These are phyloP conservation scores for Gorsachius goisagi DNA, from an alignment of 2,113 vertebrate species.

Conservation along the genomic window DNA sequence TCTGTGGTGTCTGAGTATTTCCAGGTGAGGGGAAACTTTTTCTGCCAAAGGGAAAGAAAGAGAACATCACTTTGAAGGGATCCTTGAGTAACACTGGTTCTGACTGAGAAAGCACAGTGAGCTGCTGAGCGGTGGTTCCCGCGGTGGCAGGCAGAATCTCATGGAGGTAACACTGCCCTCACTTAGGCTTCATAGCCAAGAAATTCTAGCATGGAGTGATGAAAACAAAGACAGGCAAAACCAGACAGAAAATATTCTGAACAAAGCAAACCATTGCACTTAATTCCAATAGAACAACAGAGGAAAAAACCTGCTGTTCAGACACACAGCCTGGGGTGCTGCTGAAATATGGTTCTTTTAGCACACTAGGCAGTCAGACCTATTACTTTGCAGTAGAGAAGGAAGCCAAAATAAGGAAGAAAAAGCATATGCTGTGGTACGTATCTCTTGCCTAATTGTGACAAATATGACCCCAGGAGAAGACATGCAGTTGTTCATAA, in stretches of 20 bases:
- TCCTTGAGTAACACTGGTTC: neutral
- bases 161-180: neutral
- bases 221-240: neutral
- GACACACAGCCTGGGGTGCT: neutral
- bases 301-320: neutral
- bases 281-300: conserved; percentile 5
- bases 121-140: neutral
- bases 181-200: neutral
- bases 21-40: neutral
- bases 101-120: neutral
- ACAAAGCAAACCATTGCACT: neutral
- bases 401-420: neutral
- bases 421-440: neutral
- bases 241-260: neutral
- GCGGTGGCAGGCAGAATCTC: neutral
- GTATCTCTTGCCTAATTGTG: neutral
- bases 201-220: neutral
- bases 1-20: neutral
- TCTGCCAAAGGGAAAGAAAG: neutral
- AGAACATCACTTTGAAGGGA: neutral
- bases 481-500: neutral
- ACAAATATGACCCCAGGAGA: neutral
- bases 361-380: neutral
- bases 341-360: neutral
- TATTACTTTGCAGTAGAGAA: neutral